Evolutionary conservation across 2,888 invertebrate genomes (phyloP).

Genomic region (Leistus spinibarbis): DNA sequence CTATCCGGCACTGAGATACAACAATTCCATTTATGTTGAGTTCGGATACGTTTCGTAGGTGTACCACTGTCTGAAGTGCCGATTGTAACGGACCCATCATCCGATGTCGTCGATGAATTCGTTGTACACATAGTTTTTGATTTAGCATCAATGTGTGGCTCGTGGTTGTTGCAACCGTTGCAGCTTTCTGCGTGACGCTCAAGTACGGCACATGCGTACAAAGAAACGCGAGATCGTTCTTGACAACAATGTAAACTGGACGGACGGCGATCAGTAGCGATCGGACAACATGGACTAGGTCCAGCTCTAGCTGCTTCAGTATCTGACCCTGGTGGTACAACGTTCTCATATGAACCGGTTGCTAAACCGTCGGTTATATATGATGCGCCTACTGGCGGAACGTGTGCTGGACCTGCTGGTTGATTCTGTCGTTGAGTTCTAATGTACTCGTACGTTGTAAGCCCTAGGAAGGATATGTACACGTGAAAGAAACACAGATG

Average conservation of each 20-base stretch:
- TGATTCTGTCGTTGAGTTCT: slow-evolving; percentile 60
- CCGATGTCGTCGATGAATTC: slow-evolving; percentile 48
- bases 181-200: slow-evolving; percentile 21
- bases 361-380: background rate
- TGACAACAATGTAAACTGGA: slow-evolving; percentile 46
- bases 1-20: slow-evolving; percentile 65
- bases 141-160: background rate
- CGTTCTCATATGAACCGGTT: background rate
- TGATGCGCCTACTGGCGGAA: background rate
- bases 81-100: background rate
- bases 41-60: slow-evolving; percentile 51
- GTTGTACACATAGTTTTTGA: slow-evolving; percentile 46
- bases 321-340: background rate
- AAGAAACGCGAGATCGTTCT: slow-evolving; percentile 51
- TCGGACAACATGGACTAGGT: background rate
- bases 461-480: slow-evolving; percentile 70
- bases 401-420: slow-evolving; percentile 1
- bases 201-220: slow-evolving; percentile 26
- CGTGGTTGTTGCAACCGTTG: slow-evolving; percentile 3
- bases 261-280: slow-evolving; percentile 45
- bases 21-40: slow-evolving; percentile 64
- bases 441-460: slow-evolving; percentile 89
- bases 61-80: background rate
- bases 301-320: background rate
- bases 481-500: slow-evolving; percentile 89